These are phyloP conservation scores for Engraulis encrasicolus DNA, from an alignment of 2,113 vertebrate genomes.

Conservation along the genomic window DNA sequence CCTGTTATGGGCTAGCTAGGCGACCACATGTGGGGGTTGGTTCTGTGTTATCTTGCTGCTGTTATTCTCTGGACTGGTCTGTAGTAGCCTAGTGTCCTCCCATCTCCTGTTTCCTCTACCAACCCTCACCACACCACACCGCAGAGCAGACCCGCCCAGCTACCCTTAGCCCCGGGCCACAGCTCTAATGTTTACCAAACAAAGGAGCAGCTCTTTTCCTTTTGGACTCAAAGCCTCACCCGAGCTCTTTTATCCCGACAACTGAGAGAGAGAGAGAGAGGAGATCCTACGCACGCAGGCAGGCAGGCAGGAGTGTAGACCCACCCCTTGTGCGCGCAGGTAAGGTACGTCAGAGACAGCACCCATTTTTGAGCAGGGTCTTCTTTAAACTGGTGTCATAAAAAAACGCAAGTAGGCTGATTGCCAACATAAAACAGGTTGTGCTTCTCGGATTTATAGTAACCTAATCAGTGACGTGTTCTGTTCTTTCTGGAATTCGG, in stretches of 20 bases:
- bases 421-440: too few relatives aligned
- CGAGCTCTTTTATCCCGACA: constrained; percentile 28
- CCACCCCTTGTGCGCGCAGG: background rate
- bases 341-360: too few relatives aligned
- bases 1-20: too few relatives aligned
- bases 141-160: background rate
- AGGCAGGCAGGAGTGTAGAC: background rate
- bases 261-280: too few relatives aligned
- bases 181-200: constrained; percentile 48
- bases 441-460: too few relatives aligned
- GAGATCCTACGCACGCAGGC: background rate
- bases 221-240: constrained; percentile 29
- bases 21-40: background rate
- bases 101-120: background rate
- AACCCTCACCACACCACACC: too few relatives aligned
- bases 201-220: constrained; percentile 46
- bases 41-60: background rate
- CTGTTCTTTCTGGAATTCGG: background rate
- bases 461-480: background rate
- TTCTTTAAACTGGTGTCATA: too few relatives aligned
- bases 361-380: too few relatives aligned
- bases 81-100: constrained; percentile 8
- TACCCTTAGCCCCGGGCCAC: background rate
- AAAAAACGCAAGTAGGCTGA: too few relatives aligned
- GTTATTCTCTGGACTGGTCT: background rate